Percentiles rank a stretch among this genome's conserved stretches.
phyloP scores from a whole-genome alignment of 2,113 vertebrate species.

The Zapornia atra region DNA sequence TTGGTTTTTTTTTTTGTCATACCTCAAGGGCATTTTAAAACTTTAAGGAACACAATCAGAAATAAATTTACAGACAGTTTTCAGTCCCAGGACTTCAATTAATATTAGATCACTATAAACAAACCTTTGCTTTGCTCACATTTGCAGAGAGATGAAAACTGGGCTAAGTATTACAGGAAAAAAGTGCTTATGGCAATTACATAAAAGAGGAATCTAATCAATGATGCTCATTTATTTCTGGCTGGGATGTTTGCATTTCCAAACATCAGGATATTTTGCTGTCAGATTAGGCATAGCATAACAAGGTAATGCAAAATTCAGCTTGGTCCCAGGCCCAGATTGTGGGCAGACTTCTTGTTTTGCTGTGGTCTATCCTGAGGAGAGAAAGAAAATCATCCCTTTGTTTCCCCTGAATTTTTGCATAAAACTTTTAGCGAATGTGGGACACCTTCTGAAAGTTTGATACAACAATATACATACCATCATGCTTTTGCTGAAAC shows the following conservation, averaged over 20 bases:
- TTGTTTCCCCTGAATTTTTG: background rate
- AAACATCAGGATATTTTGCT: background rate
- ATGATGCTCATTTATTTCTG: background rate
- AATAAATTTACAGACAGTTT: background rate
- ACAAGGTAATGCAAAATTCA: background rate
- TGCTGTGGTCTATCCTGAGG: background rate
- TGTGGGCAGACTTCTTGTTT: background rate
- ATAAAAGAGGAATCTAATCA: background rate
- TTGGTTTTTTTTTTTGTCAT: background rate
- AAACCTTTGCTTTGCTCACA: background rate
- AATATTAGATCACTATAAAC: background rate
- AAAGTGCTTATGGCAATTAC: background rate
- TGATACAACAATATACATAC: background rate
- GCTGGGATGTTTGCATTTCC: background rate
- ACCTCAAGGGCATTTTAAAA: background rate
- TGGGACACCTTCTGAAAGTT: background rate
- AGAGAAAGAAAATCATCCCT: background rate
- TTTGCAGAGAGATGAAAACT: background rate
- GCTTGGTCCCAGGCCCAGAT: background rate
- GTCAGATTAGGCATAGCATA: background rate
- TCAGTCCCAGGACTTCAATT: background rate
- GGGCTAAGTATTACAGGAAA: background rate
- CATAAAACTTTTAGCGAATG: background rate
- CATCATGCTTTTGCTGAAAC: background rate
- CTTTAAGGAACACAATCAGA: background rate